Evolutionary conservation across 2,113 vertebrate species (phyloP).

Genomic region (Nipponia nippon): DNA sequence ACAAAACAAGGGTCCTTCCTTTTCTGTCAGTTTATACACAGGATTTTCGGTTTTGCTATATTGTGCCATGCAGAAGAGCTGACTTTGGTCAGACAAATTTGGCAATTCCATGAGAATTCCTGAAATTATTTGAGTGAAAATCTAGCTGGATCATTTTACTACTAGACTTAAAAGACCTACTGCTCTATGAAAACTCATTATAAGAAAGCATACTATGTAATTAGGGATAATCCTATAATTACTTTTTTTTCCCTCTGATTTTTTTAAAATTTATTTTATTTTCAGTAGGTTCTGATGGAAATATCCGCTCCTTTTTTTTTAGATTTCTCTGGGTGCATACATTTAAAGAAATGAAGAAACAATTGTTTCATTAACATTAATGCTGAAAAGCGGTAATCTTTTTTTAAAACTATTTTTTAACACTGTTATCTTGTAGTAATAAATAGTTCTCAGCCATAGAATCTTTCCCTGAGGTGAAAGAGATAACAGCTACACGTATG

Average conservation of each 20-base stretch:
- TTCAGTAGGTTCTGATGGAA: neutral
- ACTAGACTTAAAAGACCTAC: neutral
- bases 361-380: neutral
- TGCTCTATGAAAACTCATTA: neutral
- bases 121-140: constrained; percentile 30
- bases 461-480: neutral
- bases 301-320: neutral
- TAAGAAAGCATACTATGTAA: neutral
- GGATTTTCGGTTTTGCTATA: neutral
- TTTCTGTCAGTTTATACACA: neutral
- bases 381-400: neutral
- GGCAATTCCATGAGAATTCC: constrained; percentile 18
- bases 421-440: neutral
- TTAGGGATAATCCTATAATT: neutral
- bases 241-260: neutral
- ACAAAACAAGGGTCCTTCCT: neutral
- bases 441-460: neutral
- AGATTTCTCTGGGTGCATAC: neutral
- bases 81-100: neutral
- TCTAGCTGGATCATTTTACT: neutral
- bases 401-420: neutral
- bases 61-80: neutral
- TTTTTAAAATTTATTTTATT: neutral
- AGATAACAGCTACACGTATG: neutral
- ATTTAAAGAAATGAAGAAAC: neutral